A percentile compares a stretch with the other conserved stretches of the same genome.
phyloP scores from a whole-genome alignment of 2,888 invertebrate genomes.

The Trichogramma dendrolimi region DNA sequence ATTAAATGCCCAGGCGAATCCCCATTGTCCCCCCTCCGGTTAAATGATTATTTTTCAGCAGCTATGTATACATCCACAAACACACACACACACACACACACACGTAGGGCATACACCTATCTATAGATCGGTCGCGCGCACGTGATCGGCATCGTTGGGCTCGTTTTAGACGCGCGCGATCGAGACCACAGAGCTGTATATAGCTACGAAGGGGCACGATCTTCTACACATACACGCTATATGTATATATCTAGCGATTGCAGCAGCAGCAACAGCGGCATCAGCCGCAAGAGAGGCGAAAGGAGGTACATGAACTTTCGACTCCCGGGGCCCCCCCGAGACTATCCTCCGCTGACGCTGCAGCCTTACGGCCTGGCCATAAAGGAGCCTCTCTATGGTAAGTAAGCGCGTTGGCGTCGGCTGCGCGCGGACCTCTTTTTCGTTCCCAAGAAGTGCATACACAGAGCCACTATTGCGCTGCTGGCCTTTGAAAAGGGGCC shows the following conservation, averaged over 20 bases:
- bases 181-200: too few relatives aligned
- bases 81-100: not conserved
- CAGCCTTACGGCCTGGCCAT: too few relatives aligned
- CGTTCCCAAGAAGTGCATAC: too few relatives aligned
- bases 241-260: too few relatives aligned
- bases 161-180: slow-evolving; percentile 46
- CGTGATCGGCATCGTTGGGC: slow-evolving; percentile 37
- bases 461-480: too few relatives aligned
- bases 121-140: slow-evolving; percentile 39
- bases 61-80: not conserved
- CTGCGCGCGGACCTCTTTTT: not conserved
- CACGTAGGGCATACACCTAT: not conserved
- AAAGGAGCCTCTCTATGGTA: not conserved
- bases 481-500: not conserved
- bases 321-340: too few relatives aligned
- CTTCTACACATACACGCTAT: too few relatives aligned
- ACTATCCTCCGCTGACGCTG: too few relatives aligned
- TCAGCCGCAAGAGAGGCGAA: too few relatives aligned
- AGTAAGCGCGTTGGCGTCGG: not conserved
- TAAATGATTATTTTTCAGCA: not conserved
- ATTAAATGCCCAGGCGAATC: not conserved
- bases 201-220: too few relatives aligned
- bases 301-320: too few relatives aligned
- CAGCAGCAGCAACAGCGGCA: too few relatives aligned
- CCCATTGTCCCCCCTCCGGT: slow-evolving; percentile 10